phyloP scores from a whole-genome alignment of 2,797 vertebrate genomes.

The Danio albolineatus region DNA sequence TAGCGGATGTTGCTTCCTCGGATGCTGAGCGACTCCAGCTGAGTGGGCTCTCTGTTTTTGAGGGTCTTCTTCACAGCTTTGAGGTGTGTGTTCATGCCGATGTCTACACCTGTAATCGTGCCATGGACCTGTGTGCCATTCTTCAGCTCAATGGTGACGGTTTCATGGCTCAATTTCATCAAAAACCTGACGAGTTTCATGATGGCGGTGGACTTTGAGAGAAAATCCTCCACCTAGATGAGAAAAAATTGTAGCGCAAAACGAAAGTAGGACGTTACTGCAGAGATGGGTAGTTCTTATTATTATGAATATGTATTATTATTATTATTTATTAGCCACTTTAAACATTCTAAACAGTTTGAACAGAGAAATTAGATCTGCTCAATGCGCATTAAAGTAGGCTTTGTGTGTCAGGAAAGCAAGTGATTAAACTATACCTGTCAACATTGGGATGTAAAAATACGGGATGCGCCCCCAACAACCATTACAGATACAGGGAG shows the following conservation, averaged over 20 bases:
- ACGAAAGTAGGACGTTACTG: slow-evolving; percentile 68
- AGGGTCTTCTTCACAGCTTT: slow-evolving; percentile 98
- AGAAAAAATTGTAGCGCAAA: slow-evolving; percentile 75
- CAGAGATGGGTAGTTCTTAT: too few relatives aligned
- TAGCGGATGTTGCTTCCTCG: slow-evolving; percentile 98
- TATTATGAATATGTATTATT: too few relatives aligned
- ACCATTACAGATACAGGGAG: too few relatives aligned
- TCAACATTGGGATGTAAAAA: too few relatives aligned
- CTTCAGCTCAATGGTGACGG: slow-evolving; percentile 97
- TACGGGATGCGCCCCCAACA: too few relatives aligned
- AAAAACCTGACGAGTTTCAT: slow-evolving; percentile 91
- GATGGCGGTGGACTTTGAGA: slow-evolving; percentile 64
- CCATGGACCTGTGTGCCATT: slow-evolving; percentile 98
- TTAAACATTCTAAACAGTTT: too few relatives aligned
- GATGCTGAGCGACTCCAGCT: slow-evolving; percentile 95
- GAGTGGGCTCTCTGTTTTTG: slow-evolving; percentile 97
- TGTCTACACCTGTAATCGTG: slow-evolving; percentile 97
- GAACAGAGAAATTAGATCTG: too few relatives aligned
- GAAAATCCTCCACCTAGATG: slow-evolving; percentile 73
- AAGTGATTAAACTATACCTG: too few relatives aligned
- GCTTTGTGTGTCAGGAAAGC: too few relatives aligned
- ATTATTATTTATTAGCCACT: too few relatives aligned
- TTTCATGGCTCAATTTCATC: slow-evolving; percentile 99
- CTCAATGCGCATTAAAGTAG: too few relatives aligned
- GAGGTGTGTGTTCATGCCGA: slow-evolving; percentile 98